These are phyloP conservation scores for Gobionotothen gibberifrons DNA, from an alignment of 2,797 vertebrate genomes.

Conservation along the genomic window DNA sequence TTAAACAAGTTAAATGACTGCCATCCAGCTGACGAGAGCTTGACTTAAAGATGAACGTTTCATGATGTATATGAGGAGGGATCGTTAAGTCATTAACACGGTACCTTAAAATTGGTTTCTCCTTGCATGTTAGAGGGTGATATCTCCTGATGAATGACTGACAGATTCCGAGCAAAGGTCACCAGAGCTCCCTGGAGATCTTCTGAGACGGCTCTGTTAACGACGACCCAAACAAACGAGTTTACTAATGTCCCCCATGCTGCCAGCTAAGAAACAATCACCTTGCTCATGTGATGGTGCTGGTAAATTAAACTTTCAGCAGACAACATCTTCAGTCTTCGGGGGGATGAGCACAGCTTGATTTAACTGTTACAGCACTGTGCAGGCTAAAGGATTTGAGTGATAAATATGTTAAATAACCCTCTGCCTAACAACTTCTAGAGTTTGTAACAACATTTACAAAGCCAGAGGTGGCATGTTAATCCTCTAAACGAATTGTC, in stretches of 20 bases:
- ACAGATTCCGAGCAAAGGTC: slow-evolving; percentile 99
- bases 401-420: slow-evolving; percentile 95
- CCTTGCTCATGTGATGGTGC: slow-evolving; percentile 90
- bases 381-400: slow-evolving; percentile 88
- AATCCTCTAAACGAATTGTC: slow-evolving; percentile 63
- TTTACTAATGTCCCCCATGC: slow-evolving; percentile 92
- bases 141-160: slow-evolving; percentile 99
- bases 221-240: slow-evolving; percentile 95
- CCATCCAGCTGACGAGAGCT: slow-evolving; percentile 13
- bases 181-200: slow-evolving; percentile 95
- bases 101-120: slow-evolving; percentile 99
- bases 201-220: slow-evolving; percentile 95
- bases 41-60: slow-evolving; percentile 47
- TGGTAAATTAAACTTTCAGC: slow-evolving; percentile 94
- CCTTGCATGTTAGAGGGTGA: slow-evolving; percentile 95
- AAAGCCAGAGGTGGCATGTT: slow-evolving; percentile 69
- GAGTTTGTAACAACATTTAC: slow-evolving; percentile 67
- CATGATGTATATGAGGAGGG: slow-evolving; percentile 81
- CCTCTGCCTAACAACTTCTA: slow-evolving; percentile 81
- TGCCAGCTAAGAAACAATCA: slow-evolving; percentile 90
- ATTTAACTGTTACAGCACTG: slow-evolving; percentile 84
- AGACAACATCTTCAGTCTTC: slow-evolving; percentile 88
- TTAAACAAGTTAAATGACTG: slow-evolving; percentile 22
- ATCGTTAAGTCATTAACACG: slow-evolving; percentile 95
- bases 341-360: slow-evolving; percentile 89